Base-by-base conservation (phyloP, 2,888 invertebrate genomes). In the Hypena proboscidalis region DNA sequence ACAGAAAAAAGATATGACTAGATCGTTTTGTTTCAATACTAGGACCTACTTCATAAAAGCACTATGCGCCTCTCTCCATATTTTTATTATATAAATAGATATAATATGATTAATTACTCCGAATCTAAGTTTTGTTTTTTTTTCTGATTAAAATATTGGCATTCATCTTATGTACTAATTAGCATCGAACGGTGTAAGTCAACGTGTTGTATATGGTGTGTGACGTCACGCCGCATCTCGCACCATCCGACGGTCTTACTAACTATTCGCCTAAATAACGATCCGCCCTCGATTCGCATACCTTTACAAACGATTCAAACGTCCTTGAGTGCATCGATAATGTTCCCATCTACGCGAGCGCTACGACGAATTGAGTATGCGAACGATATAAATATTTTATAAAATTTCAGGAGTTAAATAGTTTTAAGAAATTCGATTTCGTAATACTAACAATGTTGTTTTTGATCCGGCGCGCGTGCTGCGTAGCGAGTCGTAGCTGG, bases 11-110 rank as follows among this genome's bases (percentile, higher is more conserved):
- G 89, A 90, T 90, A 90, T 90, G 90, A 90, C 90, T 90, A 90
- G 90, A 88, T 86, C 70, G 75, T 84, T 84, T 85, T 84, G 87
- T 85, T 83, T 84, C 84, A 77, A 73, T 79, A 77, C 88, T 90
- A 90, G 78, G 74, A 82, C 74, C 90, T 90, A 90, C 86, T 85
- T 85, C 83, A 88, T 89, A 89, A 82, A 90, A 90, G 90, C 90
- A 89, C 90, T 90, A 90, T 87, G 89, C 90, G 88, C 89, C 80
- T 86, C 85, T 90, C 83, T 87, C 78, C 87, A 83, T 87, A 86
- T 85, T 80, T 81, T 86, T 81, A 86, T 82, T 80, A 85, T 87
- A 90, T 89, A 90, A 89, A 90, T 90, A 89, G 85, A 85, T 85
- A 81, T 85, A 78, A 77, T 85, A 89, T 85, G 82, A 86, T 86